Conservation (phyloP, 1,140 invertebrate species). For the Rhagoletis pomonella region DNA sequence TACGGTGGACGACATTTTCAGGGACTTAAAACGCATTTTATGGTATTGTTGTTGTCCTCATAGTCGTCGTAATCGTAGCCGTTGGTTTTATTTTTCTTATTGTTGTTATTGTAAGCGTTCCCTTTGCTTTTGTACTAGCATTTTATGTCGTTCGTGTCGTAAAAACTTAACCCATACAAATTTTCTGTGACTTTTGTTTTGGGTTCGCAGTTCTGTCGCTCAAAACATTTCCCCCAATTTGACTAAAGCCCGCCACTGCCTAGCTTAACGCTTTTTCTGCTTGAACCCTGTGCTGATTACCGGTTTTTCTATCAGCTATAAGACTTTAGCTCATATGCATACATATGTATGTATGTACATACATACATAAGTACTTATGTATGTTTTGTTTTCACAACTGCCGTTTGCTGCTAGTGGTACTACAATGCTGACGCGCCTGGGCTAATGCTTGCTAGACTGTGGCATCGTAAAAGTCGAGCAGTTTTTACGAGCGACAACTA, state of each 20-base stretch:
- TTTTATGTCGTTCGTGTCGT: slow-evolving; percentile 51
- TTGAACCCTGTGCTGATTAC: not conserved
- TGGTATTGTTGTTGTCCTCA: slow-evolving; percentile 29
- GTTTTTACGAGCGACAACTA: slow-evolving; percentile 54
- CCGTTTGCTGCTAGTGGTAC: not conserved
- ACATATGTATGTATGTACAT: not conserved
- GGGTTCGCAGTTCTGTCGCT: slow-evolving; percentile 10
- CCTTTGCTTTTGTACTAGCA: slow-evolving; percentile 3
- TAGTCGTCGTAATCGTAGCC: slow-evolving; percentile 13
- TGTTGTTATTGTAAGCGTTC: slow-evolving; percentile 17
- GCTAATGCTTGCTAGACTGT: slow-evolving; percentile 56
- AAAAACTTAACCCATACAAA: slow-evolving; percentile 54
- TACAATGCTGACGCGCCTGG: slow-evolving; percentile 50
- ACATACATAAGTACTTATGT: not conserved
- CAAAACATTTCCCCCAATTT: no score
- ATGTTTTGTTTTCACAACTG: not conserved
- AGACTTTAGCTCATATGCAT: no score
- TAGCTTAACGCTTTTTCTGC: not conserved
- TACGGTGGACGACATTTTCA: slow-evolving; percentile 23
- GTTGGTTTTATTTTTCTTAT: slow-evolving; percentile 6
- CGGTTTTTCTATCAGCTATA: not conserved
- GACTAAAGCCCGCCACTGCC: not conserved
- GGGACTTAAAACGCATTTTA: slow-evolving; percentile 42
- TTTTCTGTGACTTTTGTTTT: slow-evolving; percentile 49
- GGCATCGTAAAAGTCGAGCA: slow-evolving; percentile 55